These are phyloP conservation scores for Gallinago nigripennis DNA, from an alignment of 2,797 vertebrate genomes.

Conservation along the genomic window DNA sequence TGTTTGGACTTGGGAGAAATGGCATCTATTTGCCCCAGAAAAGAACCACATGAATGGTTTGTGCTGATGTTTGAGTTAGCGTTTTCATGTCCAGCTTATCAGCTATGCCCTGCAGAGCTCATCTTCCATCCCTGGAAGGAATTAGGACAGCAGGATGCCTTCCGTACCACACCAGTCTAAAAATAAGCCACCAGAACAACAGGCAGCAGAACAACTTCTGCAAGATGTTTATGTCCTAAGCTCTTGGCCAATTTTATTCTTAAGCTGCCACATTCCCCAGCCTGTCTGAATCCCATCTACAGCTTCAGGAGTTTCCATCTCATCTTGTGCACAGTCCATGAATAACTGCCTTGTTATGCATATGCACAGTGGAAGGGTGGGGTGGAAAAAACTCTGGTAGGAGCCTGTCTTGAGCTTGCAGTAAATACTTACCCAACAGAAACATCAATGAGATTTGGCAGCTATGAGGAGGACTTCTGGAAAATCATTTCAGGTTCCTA, in stretches of 20 bases:
- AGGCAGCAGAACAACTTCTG: constrained; percentile 24
- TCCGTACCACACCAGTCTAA: constrained; percentile 4
- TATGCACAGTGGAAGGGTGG: constrained; percentile 29
- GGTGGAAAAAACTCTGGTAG: constrained; percentile 66
- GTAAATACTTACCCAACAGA: constrained; percentile 61
- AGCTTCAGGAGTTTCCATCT: constrained; percentile 54
- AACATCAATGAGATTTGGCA: constrained; percentile 52
- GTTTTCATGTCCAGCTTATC: background rate
- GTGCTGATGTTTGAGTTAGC: background rate
- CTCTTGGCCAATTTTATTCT: constrained; percentile 6
- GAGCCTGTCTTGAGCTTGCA: constrained; percentile 56
- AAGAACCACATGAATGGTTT: background rate
- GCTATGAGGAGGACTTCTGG: constrained; percentile 30
- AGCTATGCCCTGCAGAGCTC: background rate
- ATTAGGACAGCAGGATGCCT: background rate
- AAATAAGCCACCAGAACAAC: constrained; percentile 40
- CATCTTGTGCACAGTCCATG: constrained; percentile 13
- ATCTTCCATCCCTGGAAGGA: background rate
- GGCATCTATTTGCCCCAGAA: background rate
- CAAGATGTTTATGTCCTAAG: constrained; percentile 5
- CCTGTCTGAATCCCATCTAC: constrained; percentile 48
- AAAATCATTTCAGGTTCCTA: constrained; percentile 63
- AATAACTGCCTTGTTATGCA: constrained; percentile 63
- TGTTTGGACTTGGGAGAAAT: background rate
- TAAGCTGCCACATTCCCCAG: background rate